Conservation (phyloP, 1,140 invertebrate species). For the Magallana ariakensis region DNA sequence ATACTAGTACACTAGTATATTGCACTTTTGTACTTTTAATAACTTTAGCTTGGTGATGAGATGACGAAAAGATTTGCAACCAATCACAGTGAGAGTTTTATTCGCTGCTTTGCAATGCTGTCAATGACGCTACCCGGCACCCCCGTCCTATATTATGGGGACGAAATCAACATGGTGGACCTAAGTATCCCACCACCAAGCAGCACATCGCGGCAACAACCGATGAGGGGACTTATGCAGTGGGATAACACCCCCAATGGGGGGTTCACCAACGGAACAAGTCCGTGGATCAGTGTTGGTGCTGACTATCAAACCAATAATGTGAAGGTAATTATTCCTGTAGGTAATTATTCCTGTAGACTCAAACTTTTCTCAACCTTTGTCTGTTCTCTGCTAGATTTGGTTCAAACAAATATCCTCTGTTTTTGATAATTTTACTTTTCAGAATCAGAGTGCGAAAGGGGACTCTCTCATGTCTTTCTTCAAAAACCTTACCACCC, state of each 20-base stretch:
- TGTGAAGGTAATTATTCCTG: slow-evolving; percentile 55
- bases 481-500: slow-evolving; percentile 68
- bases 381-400: too few relatives aligned
- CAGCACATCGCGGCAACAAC: slow-evolving; percentile 48
- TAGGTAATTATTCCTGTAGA: slow-evolving; percentile 8
- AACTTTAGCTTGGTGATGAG: slow-evolving; percentile 65
- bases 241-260: slow-evolving; percentile 85
- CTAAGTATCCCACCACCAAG: neutral
- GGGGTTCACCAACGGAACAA: slow-evolving; percentile 79
- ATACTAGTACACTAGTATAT: neutral
- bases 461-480: slow-evolving; percentile 60
- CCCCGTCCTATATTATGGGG: slow-evolving; percentile 70
- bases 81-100: slow-evolving; percentile 57
- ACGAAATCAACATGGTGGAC: slow-evolving; percentile 69
- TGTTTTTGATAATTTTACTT: neutral
- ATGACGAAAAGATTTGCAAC: slow-evolving; percentile 54
- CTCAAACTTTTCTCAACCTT: too few relatives aligned
- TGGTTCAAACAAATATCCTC: too few relatives aligned
- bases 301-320: slow-evolving; percentile 78
- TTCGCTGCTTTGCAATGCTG: slow-evolving; percentile 61
- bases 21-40: neutral
- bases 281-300: slow-evolving; percentile 86
- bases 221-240: slow-evolving; percentile 86
- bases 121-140: slow-evolving; percentile 69
- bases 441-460: slow-evolving; percentile 32